phyloP scores from a whole-genome alignment of 2,888 invertebrate species.

The Disparrhopalites patrizii region DNA sequence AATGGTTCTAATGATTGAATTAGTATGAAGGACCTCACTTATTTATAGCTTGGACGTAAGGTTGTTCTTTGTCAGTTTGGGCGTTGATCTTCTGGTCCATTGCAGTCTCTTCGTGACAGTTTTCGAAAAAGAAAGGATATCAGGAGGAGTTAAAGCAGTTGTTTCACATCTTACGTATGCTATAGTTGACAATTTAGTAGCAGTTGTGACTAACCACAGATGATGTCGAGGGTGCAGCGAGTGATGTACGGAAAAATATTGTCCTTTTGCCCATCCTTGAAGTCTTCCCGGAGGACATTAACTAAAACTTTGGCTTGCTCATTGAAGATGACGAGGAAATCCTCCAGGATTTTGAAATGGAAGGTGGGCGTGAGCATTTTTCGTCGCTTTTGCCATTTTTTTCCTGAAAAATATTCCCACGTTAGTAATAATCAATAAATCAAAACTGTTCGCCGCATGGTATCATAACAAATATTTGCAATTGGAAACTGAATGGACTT shows the following conservation, averaged over 20 bases:
- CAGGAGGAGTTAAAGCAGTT: background rate
- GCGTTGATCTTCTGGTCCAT: conserved; percentile 16
- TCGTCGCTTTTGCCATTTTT: conserved; percentile 60
- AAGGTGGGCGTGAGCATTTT: conserved; percentile 62
- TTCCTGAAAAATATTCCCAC: conserved; percentile 1
- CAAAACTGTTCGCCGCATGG: background rate
- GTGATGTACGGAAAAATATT: conserved; percentile 53
- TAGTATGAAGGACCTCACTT: too few species aligned
- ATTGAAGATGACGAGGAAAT: conserved; percentile 60
- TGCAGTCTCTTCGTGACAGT: conserved; percentile 21
- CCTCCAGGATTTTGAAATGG: conserved; percentile 60
- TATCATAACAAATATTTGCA: too few species aligned
- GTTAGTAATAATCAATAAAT: background rate
- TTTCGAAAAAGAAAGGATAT: background rate
- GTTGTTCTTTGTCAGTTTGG: conserved; percentile 6
- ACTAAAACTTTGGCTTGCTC: conserved; percentile 58
- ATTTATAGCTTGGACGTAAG: conserved; percentile 61
- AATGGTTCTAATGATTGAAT: too few species aligned
- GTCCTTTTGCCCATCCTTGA: background rate
- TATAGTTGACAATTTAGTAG: conserved; percentile 26
- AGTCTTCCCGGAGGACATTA: conserved; percentile 51
- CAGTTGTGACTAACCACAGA: too few species aligned
- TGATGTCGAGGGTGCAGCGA: conserved; percentile 55
- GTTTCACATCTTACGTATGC: background rate
- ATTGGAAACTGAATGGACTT: background rate